Conservation (phyloP, 2,113 vertebrate species). For the Atrichornis clamosus region DNA sequence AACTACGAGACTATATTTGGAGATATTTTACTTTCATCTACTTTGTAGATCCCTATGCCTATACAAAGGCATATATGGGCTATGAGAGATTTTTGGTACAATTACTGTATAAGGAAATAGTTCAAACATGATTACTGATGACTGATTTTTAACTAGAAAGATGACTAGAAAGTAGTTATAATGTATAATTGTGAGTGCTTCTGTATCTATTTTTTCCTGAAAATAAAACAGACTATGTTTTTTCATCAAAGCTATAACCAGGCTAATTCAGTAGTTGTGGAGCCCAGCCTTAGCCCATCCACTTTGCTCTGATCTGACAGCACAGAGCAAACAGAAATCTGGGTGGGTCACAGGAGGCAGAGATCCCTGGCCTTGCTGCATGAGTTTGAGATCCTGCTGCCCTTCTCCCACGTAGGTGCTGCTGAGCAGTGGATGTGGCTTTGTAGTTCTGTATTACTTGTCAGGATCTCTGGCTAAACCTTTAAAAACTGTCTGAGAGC, state of each 20-base stretch:
- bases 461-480: background rate
- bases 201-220: background rate
- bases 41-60: background rate
- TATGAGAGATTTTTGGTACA: background rate
- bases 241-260: background rate
- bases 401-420: background rate
- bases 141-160: background rate
- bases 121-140: background rate
- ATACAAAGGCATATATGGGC: background rate
- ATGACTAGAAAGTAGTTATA: background rate
- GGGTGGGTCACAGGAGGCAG: background rate
- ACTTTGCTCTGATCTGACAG: background rate
- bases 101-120: background rate
- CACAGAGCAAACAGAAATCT: background rate
- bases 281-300: background rate
- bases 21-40: background rate
- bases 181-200: background rate
- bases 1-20: background rate
- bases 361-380: background rate
- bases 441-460: background rate
- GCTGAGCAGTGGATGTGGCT: background rate
- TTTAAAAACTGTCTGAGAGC: background rate
- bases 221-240: background rate
- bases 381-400: background rate
- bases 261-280: background rate